These are phyloP conservation scores for Leptodactylus fuscus DNA, from an alignment of 2,113 vertebrate genomes.

Conservation along the genomic window DNA sequence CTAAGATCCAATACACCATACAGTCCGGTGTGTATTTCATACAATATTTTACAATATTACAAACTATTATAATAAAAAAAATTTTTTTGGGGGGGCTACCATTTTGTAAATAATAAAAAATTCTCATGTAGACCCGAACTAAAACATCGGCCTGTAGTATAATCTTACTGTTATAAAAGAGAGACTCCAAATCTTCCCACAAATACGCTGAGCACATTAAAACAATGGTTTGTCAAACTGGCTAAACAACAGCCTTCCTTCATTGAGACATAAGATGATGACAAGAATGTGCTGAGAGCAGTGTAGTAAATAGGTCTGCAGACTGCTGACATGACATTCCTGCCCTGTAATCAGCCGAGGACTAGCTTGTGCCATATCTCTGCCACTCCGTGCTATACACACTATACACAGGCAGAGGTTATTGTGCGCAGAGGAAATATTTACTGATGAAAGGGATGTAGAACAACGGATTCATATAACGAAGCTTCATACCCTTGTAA, in stretches of 20 bases:
- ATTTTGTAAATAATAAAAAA: no score
- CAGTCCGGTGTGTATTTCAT: constrained; percentile 81
- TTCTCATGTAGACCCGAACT: no score
- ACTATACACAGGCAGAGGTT: neutral
- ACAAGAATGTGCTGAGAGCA: neutral
- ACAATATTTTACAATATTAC: no score
- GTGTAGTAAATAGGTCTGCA: neutral
- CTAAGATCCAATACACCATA: constrained; percentile 86
- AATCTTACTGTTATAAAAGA: neutral
- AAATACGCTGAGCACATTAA: neutral
- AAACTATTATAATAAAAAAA: no score
- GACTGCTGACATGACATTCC: constrained; percentile 29
- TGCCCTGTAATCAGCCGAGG: neutral
- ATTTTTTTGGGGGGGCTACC: no score
- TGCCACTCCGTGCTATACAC: neutral
- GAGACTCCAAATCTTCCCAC: neutral
- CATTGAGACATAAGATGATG: neutral
- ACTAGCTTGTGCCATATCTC: neutral
- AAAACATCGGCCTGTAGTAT: no score
- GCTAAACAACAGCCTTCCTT: neutral
- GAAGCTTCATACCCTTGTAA: neutral
- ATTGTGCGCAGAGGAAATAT: neutral
- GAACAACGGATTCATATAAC: neutral
- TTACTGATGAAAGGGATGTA: neutral
- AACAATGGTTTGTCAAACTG: constrained; percentile 9